These are phyloP conservation scores for Abramis brama DNA, from an alignment of 2,113 vertebrate species.

Conservation along the genomic window DNA sequence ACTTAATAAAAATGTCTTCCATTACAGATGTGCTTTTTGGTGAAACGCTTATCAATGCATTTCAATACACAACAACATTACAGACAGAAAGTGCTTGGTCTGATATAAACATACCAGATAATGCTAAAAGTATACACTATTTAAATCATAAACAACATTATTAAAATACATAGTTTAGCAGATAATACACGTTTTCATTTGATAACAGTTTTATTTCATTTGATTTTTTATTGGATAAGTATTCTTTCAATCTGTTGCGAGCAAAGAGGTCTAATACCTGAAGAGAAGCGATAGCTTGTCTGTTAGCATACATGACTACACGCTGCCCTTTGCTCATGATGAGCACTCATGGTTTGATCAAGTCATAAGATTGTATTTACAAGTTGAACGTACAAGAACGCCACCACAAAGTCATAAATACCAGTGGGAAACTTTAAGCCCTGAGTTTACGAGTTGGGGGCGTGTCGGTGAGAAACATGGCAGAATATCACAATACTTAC, in stretches of 20 bases:
- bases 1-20: constrained; percentile 30
- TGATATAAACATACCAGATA: constrained; percentile 28
- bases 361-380: too few species aligned
- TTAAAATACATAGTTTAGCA: not conserved
- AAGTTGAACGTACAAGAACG: too few species aligned
- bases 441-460: too few species aligned
- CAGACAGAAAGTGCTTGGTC: constrained; percentile 27
- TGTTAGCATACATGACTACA: not conserved
- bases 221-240: not conserved
- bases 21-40: constrained; percentile 7
- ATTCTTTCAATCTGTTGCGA: not conserved
- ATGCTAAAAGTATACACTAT: not conserved
- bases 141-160: not conserved
- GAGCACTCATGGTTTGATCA: not conserved
- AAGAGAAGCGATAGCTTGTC: not conserved
- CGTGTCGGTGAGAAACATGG: too few species aligned
- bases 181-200: not conserved
- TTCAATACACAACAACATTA: constrained; percentile 10
- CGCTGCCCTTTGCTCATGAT: not conserved
- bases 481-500: too few species aligned
- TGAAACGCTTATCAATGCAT: constrained; percentile 23
- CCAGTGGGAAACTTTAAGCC: too few species aligned
- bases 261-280: not conserved
- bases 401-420: too few species aligned
- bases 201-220: not conserved